Evolutionary conservation across 1,140 invertebrate genomes (phyloP), one percentile per base, ranked within the genome.

Genomic region (Whitmania pigra): DNA sequence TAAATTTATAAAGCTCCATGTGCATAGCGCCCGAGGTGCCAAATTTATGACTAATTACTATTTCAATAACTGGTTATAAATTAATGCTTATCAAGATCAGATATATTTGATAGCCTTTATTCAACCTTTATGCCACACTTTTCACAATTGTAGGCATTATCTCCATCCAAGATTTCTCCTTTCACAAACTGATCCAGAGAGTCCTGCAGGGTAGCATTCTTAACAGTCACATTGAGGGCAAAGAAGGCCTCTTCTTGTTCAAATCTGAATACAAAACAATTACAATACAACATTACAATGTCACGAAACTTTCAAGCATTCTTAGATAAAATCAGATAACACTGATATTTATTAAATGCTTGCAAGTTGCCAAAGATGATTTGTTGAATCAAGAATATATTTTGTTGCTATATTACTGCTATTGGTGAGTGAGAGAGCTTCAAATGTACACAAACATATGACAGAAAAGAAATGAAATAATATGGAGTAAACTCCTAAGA

Each of bases 111-210:
- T n/a, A n/a, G n/a, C n/a, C n/a, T n/a, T 57, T n/a, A 3, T n/a
- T 25, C 25, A 78, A 97, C 92, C 87, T 98, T 99, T 86, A 96
- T 95, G 84, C 95, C 91, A 85, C 96, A 99, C 84, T 95, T 94
- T 86, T 98, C 95, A 87, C 96, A 99, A 82, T 94, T 89, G 85
- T 98, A 98, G 74, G 95, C 94, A 85, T 99, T 97, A 74, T 93
- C 94, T 73, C 94, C 94, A 85, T 99, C 96, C 73, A 99, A 84
- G 69, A 98, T 85, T 83, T 99, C 96, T 66, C 94, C 95, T 81
- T 97, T 94, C 17, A 98, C 94, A 84, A 97, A 98, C 79, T 97
- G 94, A 84, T 97, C 94, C 77, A 99, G 86, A 22, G 94, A 97
- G 84, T 98, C 95, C 77, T 82, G 79, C 66, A 82, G 74, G 4